Percentiles rank a stretch among this genome's conserved stretches.
Conservation (phyloP, 2,797 vertebrate genomes). For the Premnoplex brunnescens region DNA sequence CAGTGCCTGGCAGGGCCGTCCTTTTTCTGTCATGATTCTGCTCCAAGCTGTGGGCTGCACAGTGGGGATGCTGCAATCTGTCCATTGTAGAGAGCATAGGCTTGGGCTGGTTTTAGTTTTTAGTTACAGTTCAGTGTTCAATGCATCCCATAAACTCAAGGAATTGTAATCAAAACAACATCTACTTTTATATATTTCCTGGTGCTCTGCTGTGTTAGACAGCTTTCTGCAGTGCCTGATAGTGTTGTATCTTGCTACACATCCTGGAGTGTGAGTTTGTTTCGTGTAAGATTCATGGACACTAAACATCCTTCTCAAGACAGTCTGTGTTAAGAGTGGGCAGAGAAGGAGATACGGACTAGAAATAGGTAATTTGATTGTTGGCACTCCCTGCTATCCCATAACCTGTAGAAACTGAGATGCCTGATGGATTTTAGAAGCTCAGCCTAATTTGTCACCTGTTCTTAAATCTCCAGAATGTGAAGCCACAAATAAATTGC, state of each 20-base stretch:
- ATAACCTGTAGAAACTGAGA: not conserved
- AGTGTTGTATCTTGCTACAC: not conserved
- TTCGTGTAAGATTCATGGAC: not conserved
- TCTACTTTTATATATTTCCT: not conserved
- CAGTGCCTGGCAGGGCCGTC: not conserved
- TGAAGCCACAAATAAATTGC: not conserved
- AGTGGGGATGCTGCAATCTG: not conserved
- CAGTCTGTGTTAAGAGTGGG: not conserved
- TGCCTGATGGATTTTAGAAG: not conserved
- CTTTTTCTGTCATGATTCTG: not conserved
- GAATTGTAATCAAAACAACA: not conserved
- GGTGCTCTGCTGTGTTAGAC: not conserved
- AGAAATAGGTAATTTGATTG: not conserved
- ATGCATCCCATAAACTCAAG: not conserved
- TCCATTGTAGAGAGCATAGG: fast-evolving
- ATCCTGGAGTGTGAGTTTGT: not conserved
- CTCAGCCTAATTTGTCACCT: not conserved
- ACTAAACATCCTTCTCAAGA: not conserved
- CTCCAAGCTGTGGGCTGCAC: not conserved
- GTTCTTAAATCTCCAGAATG: not conserved
- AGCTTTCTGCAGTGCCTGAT: not conserved
- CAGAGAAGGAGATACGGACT: not conserved
- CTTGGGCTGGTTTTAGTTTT: not conserved
- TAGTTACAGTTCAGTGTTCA: not conserved
- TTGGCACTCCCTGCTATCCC: not conserved